Evolutionary conservation across 1,140 invertebrate genomes (phyloP).

Genomic region (Rhyzopertha dominica): DNA sequence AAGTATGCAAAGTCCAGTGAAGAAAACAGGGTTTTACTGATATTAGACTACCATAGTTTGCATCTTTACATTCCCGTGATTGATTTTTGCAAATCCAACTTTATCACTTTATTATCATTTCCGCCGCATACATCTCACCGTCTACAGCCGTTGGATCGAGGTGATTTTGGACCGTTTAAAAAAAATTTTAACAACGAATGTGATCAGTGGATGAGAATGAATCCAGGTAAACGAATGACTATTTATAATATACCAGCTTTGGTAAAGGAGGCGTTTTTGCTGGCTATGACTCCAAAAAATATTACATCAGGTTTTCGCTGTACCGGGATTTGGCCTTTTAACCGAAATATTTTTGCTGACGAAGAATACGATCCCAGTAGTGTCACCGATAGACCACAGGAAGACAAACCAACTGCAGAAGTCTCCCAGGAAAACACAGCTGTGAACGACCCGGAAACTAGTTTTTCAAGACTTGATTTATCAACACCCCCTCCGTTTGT

Average conservation of each 20-base stretch:
- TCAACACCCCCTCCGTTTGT: no score
- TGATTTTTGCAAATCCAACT: conserved; percentile 34
- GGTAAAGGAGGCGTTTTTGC: conserved; percentile 14
- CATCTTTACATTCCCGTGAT: conserved; percentile 33
- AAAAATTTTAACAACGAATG: conserved; percentile 25
- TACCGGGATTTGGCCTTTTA: conserved; percentile 44
- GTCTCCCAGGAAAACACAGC: no score
- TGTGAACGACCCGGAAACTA: no score
- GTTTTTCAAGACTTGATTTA: no score
- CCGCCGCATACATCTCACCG: conserved; percentile 40
- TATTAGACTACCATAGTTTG: conserved; percentile 36
- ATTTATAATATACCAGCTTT: conserved; percentile 9
- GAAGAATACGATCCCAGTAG: conserved; percentile 36
- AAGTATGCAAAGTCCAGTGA: conserved; percentile 26
- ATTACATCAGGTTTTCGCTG: conserved; percentile 44
- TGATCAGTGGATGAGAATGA: conserved; percentile 21
- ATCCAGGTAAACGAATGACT: conserved; percentile 21
- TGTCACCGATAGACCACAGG: conserved; percentile 25
- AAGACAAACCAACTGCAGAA: conserved; percentile 28
- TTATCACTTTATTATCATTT: conserved; percentile 32
- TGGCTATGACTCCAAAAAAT: conserved; percentile 40
- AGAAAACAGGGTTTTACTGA: conserved; percentile 31
- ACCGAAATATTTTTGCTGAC: conserved; percentile 39
- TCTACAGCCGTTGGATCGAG: conserved; percentile 41
- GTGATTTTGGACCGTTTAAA: conserved; percentile 31